These are phyloP conservation scores for Schizaphis graminum DNA, from an alignment of 2,888 invertebrate species.

Conservation along the genomic window DNA sequence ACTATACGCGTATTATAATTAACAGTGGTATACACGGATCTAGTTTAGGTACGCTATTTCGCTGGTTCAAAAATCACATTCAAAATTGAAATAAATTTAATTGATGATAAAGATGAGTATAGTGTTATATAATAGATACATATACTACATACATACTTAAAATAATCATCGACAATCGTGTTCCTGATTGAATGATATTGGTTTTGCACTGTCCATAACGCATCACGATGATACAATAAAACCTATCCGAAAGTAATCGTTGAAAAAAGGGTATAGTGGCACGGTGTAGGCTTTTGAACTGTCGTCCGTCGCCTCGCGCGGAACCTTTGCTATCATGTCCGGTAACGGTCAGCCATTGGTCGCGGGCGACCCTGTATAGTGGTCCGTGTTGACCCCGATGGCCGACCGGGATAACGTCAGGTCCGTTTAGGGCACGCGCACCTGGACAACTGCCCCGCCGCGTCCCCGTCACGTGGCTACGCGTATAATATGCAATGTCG, in stretches of 20 bases:
- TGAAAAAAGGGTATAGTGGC: not conserved
- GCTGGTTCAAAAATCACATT: not conserved
- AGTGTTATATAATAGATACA: not conserved
- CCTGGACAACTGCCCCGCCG: slow-evolving; percentile 19
- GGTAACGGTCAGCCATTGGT: slow-evolving; percentile 50
- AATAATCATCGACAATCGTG: not conserved
- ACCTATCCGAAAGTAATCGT: not conserved
- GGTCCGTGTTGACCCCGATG: slow-evolving; percentile 47
- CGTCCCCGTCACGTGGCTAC: not conserved
- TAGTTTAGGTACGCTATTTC: not conserved
- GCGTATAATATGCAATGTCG: not conserved
- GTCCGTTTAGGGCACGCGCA: slow-evolving; percentile 61
- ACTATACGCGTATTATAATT: not conserved
- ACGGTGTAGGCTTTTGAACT: slow-evolving; percentile 16
- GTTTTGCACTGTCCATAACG: not conserved
- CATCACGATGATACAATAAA: not conserved
- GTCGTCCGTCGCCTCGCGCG: not conserved
- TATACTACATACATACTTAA: not conserved
- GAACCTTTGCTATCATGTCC: not conserved
- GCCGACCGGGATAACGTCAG: slow-evolving; percentile 62
- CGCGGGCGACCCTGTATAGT: slow-evolving; percentile 55
- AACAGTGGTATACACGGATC: not conserved
- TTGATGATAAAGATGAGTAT: not conserved
- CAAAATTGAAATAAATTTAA: not conserved
- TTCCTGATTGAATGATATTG: not conserved